Conservation (phyloP, 64 coral and sea anemone species). For the Montipora efflorescens region DNA sequence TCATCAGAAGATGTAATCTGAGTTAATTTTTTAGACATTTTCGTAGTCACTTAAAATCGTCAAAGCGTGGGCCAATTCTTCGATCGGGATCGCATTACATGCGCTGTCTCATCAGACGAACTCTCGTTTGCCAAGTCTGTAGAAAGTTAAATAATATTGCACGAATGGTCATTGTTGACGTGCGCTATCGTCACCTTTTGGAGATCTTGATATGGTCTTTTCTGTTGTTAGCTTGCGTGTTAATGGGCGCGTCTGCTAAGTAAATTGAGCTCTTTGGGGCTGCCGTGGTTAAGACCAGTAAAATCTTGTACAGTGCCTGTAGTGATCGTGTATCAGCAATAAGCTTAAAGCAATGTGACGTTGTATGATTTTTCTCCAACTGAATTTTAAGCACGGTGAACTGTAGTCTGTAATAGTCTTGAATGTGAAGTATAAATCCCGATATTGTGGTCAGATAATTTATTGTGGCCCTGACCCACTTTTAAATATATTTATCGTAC, state of each 20-base stretch:
- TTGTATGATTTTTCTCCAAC: conserved; percentile 19
- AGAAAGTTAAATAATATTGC: too few relatives aligned
- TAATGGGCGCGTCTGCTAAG: not conserved
- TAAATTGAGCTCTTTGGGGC: not conserved
- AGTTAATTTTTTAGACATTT: too few relatives aligned
- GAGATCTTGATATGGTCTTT: not conserved
- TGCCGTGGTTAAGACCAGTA: not conserved
- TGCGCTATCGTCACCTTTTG: too few relatives aligned
- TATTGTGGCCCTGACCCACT: conserved; percentile 43
- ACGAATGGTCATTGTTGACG: too few relatives aligned
- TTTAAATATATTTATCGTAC: conserved; percentile 49
- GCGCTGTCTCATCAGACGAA: too few relatives aligned
- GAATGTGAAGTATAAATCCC: not conserved
- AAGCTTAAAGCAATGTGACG: conserved; percentile 24
- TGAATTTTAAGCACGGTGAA: conserved; percentile 13
- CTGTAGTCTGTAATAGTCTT: conserved; percentile 9
- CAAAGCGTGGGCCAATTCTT: too few relatives aligned
- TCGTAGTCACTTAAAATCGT: too few relatives aligned
- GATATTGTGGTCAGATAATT: conserved; percentile 54
- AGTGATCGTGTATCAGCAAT: not conserved
- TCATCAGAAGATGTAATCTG: too few relatives aligned
- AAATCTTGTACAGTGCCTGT: conserved; percentile 30
- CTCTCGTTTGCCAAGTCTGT: too few relatives aligned
- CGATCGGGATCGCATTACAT: too few relatives aligned
- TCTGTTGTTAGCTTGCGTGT: not conserved